Percentiles rank a stretch among this genome's conserved stretches.
phyloP scores from a whole-genome alignment of 1,140 invertebrate genomes.

The Drosophila parabipectinata region DNA sequence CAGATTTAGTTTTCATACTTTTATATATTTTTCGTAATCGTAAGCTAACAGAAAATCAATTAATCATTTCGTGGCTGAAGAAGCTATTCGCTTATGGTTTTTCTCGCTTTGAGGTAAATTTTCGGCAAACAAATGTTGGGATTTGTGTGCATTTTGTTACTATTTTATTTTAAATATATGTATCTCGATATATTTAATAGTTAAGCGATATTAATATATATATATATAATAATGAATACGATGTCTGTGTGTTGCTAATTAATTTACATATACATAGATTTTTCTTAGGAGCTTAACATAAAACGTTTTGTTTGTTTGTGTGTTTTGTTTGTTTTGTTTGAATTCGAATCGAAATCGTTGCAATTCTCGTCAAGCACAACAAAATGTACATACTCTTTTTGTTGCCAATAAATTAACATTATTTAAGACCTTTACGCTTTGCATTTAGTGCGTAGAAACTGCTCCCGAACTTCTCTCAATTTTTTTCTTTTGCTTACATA shows the following conservation, averaged over 20 bases:
- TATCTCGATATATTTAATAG: constrained; percentile 47
- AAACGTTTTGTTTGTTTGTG: constrained; percentile 44
- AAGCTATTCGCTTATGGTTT: constrained; percentile 17
- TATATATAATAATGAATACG: constrained; percentile 42
- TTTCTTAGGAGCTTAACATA: constrained; percentile 68
- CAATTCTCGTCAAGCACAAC: constrained; percentile 62
- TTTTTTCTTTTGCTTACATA: background rate
- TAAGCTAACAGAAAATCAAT: constrained; percentile 37
- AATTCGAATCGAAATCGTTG: constrained; percentile 32
- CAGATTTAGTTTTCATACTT: constrained; percentile 10
- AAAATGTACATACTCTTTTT: constrained; percentile 42
- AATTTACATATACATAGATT: constrained; percentile 65
- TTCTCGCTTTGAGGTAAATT: constrained; percentile 74
- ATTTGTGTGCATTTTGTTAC: constrained; percentile 40
- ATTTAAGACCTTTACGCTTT: constrained; percentile 32
- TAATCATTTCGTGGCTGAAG: constrained; percentile 9
- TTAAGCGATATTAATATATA: constrained; percentile 46
- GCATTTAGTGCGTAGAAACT: constrained; percentile 19
- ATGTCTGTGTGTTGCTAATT: constrained; percentile 62
- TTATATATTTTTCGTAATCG: constrained; percentile 5
- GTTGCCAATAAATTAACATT: constrained; percentile 42
- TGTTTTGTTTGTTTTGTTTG: constrained; percentile 20
- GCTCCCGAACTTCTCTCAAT: constrained; percentile 12
- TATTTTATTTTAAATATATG: constrained; percentile 49
- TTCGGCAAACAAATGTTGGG: constrained; percentile 69